These are phyloP conservation scores for Philaethria dido DNA, from an alignment of 2,888 invertebrate genomes.

Conservation along the genomic window DNA sequence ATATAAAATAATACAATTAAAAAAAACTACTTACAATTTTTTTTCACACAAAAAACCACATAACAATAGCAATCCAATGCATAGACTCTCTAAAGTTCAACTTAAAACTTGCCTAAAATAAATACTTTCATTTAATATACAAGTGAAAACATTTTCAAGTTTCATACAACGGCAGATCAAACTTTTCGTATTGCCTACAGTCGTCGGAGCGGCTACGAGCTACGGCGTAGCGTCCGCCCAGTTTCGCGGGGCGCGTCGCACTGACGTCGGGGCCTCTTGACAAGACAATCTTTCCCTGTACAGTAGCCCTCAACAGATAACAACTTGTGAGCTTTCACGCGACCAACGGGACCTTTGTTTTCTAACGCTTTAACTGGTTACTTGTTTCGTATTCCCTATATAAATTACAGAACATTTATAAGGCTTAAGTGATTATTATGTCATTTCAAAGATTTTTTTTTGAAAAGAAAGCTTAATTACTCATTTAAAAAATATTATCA, in stretches of 20 bases:
- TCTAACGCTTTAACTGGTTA: conserved; percentile 55
- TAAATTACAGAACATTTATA: conserved; percentile 24
- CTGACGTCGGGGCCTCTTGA: conserved; percentile 72
- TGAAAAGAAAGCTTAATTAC: not conserved
- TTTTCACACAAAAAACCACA: conserved; percentile 41
- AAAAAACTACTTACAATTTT: conserved; percentile 62
- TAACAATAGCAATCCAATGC: conserved; percentile 40
- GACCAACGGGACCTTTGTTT: conserved; percentile 74
- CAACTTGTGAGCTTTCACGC: conserved; percentile 75
- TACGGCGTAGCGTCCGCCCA: conserved; percentile 70
- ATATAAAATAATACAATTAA: not conserved
- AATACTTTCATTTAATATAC: not conserved
- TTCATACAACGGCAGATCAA: conserved; percentile 34
- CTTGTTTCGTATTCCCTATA: conserved; percentile 24
- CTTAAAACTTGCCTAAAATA: conserved; percentile 24
- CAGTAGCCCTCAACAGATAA: conserved; percentile 73
- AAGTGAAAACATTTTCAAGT: conserved; percentile 23
- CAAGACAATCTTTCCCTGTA: conserved; percentile 79
- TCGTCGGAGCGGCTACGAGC: conserved; percentile 55
- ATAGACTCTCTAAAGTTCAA: conserved; percentile 33
- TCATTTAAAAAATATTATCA: too few species aligned
- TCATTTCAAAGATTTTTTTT: not conserved
- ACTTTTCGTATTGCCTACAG: conserved; percentile 55
- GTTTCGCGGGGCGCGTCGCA: conserved; percentile 70
- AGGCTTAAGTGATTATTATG: not conserved